Conservation (phyloP, 2,888 invertebrate genomes). For the Formica aserva region DNA sequence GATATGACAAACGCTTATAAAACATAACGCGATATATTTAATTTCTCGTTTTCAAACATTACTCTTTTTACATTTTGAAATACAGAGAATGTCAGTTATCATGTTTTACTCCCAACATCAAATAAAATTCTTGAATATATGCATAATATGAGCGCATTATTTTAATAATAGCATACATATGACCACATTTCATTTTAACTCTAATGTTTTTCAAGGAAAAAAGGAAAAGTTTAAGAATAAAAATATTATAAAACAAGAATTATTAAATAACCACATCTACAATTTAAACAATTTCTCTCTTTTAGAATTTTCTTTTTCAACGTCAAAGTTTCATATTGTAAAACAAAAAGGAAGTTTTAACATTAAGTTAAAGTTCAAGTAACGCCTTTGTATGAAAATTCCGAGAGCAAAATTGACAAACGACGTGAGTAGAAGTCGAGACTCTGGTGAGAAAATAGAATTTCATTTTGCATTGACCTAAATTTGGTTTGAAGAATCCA, state of each 20-base stretch:
- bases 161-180: constrained; percentile 5
- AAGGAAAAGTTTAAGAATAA: constrained; percentile 20
- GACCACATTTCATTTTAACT: background rate
- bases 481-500: constrained; percentile 39
- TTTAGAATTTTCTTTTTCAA: constrained; percentile 1
- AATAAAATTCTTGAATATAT: background rate
- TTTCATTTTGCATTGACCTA: constrained; percentile 45
- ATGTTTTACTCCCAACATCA: background rate
- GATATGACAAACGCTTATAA: background rate
- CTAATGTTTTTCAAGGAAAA: background rate
- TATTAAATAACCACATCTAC: constrained; percentile 20
- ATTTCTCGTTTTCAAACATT: constrained; percentile 23
- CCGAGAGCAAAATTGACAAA: constrained; percentile 27
- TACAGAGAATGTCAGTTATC: constrained; percentile 4
- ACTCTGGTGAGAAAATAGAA: constrained; percentile 25
- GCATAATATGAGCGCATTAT: constrained; percentile 11
- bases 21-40: constrained; percentile 18
- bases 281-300: constrained; percentile 36
- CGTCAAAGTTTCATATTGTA: constrained; percentile 9
- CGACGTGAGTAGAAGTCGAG: background rate
- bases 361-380: background rate
- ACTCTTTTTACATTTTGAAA: background rate
- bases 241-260: constrained; percentile 6
- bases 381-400: constrained; percentile 36
- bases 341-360: constrained; percentile 22